These are phyloP conservation scores for Periplaneta americana DNA, from an alignment of 1,140 invertebrate species.

Conservation along the genomic window DNA sequence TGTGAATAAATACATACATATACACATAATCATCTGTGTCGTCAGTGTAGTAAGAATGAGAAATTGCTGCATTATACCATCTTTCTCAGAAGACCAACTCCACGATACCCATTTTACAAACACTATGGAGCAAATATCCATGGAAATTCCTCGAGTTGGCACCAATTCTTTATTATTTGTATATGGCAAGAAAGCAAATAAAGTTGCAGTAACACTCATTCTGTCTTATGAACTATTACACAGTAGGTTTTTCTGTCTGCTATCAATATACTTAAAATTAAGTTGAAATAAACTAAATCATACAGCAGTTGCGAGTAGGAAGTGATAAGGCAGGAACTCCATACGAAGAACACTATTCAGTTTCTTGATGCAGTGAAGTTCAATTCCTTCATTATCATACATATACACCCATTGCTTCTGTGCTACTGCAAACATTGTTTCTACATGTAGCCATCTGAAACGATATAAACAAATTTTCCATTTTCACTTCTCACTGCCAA, in stretches of 20 bases:
- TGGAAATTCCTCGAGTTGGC: too few species aligned
- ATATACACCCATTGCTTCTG: conserved; percentile 97
- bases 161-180: too few species aligned
- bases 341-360: conserved; percentile 73
- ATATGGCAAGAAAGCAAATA: too few species aligned
- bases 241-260: neutral
- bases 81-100: too few species aligned
- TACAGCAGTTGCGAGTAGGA: conserved; percentile 83
- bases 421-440: conserved; percentile 96
- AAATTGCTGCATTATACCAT: too few species aligned
- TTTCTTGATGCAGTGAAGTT: conserved; percentile 92
- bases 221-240: neutral
- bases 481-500: too few species aligned
- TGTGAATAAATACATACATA: too few species aligned
- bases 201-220: too few species aligned
- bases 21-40: too few species aligned
- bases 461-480: conserved; percentile 35
- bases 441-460: conserved; percentile 82
- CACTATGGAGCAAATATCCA: too few species aligned
- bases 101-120: too few species aligned
- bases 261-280: conserved; percentile 7
- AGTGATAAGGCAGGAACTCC: conserved; percentile 97
- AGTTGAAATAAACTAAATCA: conserved; percentile 37
- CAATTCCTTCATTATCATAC: conserved; percentile 95
- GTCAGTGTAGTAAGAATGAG: too few species aligned